These are phyloP conservation scores for Caenorhabditis macrosperma DNA, from an alignment of 2,888 invertebrate genomes.

Conservation along the genomic window DNA sequence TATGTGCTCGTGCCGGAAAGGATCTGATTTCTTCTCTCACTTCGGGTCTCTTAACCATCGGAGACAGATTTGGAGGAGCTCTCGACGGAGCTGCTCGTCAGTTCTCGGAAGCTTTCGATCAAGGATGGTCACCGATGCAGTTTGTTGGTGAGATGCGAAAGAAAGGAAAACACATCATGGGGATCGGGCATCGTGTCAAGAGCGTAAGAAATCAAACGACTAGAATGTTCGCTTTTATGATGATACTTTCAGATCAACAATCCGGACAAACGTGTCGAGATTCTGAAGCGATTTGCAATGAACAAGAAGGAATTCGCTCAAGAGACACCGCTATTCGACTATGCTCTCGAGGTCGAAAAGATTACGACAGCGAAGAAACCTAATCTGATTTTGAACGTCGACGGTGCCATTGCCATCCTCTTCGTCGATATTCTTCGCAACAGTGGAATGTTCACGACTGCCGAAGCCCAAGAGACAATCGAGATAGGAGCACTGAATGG, in stretches of 20 bases:
- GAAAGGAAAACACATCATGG: slow-evolving; percentile 98
- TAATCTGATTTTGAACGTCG: slow-evolving; percentile 98
- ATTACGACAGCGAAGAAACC: slow-evolving; percentile 99
- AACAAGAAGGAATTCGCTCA: slow-evolving; percentile 88
- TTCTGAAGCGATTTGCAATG: slow-evolving; percentile 93
- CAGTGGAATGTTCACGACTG: slow-evolving; percentile 84
- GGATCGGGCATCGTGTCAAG: slow-evolving; percentile 93
- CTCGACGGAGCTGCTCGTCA: slow-evolving; percentile 97
- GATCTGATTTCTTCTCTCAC: slow-evolving; percentile 97
- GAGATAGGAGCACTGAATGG: slow-evolving; percentile 98
- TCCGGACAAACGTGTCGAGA: slow-evolving; percentile 97
- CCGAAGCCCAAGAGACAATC: slow-evolving; percentile 97
- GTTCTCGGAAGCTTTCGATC: slow-evolving; percentile 96
- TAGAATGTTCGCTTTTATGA: too few relatives aligned
- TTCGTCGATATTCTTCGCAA: slow-evolving; percentile 96
- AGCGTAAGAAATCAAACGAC: slow-evolving; percentile 83
- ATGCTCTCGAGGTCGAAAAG: slow-evolving; percentile 97
- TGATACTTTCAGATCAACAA: slow-evolving; percentile 90
- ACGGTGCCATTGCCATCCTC: slow-evolving; percentile 96
- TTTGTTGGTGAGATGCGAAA: slow-evolving; percentile 98
- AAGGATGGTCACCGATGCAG: slow-evolving; percentile 87
- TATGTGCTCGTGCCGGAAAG: slow-evolving; percentile 96
- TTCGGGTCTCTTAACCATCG: slow-evolving; percentile 94
- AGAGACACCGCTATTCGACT: slow-evolving; percentile 93
- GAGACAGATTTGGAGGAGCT: slow-evolving; percentile 98